phyloP scores from a whole-genome alignment of 1,140 invertebrate genomes.

The Eciton burchellii region DNA sequence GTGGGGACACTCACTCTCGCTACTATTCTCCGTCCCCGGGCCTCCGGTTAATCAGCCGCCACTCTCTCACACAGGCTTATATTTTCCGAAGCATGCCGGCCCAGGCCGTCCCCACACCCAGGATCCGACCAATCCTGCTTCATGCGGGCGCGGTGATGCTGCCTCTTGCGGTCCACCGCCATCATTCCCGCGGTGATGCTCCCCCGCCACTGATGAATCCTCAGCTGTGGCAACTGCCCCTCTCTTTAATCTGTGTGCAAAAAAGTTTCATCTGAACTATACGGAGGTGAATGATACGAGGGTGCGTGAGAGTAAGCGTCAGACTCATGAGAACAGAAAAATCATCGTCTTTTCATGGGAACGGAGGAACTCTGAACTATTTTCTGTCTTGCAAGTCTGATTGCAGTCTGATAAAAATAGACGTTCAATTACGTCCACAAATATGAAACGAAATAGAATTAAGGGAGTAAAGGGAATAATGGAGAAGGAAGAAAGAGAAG shows the following conservation, averaged over 20 bases:
- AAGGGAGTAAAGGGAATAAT: no score
- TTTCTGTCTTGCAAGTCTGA: neutral
- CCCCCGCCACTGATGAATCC: neutral
- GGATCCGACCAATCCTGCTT: constrained; percentile 77
- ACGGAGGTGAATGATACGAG: constrained; percentile 32
- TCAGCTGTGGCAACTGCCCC: neutral
- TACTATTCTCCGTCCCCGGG: constrained; percentile 70
- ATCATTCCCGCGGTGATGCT: constrained; percentile 4
- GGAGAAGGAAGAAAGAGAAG: no score
- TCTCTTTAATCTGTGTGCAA: constrained; percentile 34
- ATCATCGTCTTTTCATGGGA: neutral
- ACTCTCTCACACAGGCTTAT: constrained; percentile 83
- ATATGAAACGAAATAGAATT: no score
- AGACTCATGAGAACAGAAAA: constrained; percentile 42
- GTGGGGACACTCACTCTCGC: constrained; percentile 69
- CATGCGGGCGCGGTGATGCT: constrained; percentile 69
- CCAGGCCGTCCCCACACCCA: constrained; percentile 78
- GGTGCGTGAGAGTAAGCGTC: constrained; percentile 29
- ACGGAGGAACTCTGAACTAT: neutral
- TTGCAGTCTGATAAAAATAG: no score
- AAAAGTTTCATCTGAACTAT: constrained; percentile 22
- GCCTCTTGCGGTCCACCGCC: constrained; percentile 45
- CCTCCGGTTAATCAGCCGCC: constrained; percentile 80
- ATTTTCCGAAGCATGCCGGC: constrained; percentile 80
- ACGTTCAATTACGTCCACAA: no score